Evolutionary conservation across 2,888 invertebrate genomes (phyloP), one percentile per base, ranked within the genome.

Genomic region (Rosalia funebris): DNA sequence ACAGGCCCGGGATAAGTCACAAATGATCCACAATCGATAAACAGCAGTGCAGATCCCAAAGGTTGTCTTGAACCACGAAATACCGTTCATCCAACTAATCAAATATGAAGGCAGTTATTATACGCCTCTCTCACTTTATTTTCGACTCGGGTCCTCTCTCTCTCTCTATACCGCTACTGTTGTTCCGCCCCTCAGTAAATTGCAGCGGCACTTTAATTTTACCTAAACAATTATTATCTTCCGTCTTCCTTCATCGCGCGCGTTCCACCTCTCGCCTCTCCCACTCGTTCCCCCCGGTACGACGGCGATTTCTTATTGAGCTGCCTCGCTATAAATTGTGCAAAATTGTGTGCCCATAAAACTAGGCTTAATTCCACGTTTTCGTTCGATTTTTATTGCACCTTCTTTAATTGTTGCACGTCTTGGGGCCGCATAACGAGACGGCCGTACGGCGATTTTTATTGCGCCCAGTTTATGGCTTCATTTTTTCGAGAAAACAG

Each of bases 121-220:
- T 67, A 48, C 56, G 41, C 50, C 65, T 64, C 52, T 74, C 75
- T 72, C 68, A 55, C 58, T 71, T 65, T 55, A 60, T 62, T 60
- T 62, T 61, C 61, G 61, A 39, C 47, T 16, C 50, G 32, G 34
- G 31, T 69, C 41, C 59, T 39, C 47, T 47, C 45, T 62, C 66
- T 66, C 62, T 62, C 50, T 74, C 69, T 65, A 66, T 64, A 63
- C 66, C 70, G 77, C 78, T 78, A 78, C 78, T 72, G 78, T 75
- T 71, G 73, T 74, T 71, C 75, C 77, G 77, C 78, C 78, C 75
- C 76, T 77, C 76, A 76, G 77, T 77, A 78, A 77, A 77, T 74
- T 76, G 71, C 75, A 76, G 76, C 77, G 76, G 77, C 77, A 77
- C 77, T 77, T 78, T 77, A 77, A 77, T 77, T 75, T 75, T 69